A percentile compares a stretch with the other conserved stretches of the same genome.
phyloP scores from a whole-genome alignment of 2,797 vertebrate genomes.

The Sebastes glaucus region DNA sequence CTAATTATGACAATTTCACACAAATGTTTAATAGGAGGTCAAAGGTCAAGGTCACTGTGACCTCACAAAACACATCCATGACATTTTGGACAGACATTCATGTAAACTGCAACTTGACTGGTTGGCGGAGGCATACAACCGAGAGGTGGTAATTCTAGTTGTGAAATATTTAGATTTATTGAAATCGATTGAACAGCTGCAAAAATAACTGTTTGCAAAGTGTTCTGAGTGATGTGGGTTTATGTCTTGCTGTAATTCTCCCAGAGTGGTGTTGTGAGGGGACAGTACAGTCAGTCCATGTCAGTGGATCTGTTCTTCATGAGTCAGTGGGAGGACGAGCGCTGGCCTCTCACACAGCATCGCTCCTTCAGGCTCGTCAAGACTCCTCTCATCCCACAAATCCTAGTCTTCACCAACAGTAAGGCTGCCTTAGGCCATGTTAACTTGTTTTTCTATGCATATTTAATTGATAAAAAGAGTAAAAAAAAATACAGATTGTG shows the following conservation, averaged over 20 bases:
- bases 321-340: conserved; percentile 72
- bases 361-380: conserved; percentile 59
- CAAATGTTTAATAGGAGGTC: no score
- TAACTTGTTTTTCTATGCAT: no score
- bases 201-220: neutral
- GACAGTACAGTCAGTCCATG: conserved; percentile 62
- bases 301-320: conserved; percentile 65
- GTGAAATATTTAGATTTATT: neutral
- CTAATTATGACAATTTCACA: no score
- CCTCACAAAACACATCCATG: no score
- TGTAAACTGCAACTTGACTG: no score
- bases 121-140: no score
- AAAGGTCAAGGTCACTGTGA: no score
- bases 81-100: no score
- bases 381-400: conserved; percentile 54
- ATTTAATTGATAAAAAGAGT: no score
- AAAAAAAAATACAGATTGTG: no score
- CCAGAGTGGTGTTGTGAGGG: conserved; percentile 65
- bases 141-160: no score
- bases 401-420: conserved; percentile 56
- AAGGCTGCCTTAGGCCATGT: neutral
- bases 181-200: neutral
- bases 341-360: conserved; percentile 70
- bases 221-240: neutral
- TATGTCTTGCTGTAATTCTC: neutral